Evolutionary conservation across 2,888 invertebrate genomes (phyloP).

Genomic region (Ochlodes sylvanus): DNA sequence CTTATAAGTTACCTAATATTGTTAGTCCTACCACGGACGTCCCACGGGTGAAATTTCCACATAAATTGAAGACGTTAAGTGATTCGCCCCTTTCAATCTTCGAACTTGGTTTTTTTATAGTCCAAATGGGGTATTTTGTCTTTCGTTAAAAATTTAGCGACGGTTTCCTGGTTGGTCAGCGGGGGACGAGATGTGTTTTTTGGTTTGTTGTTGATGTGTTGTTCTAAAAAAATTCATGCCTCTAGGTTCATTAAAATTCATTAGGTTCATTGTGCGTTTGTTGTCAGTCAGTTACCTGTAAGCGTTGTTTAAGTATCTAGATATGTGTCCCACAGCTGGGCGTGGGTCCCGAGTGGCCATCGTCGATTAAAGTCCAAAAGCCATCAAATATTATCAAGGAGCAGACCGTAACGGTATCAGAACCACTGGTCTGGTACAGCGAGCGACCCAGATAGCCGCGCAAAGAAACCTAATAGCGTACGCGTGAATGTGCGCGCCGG

Average conservation of each 20-base stretch:
- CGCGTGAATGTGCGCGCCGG: slow-evolving; percentile 49
- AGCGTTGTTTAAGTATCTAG: too few relatives aligned
- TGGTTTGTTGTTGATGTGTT: background rate
- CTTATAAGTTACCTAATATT: slow-evolving; percentile 82
- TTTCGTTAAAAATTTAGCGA: slow-evolving; percentile 61
- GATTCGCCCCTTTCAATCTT: slow-evolving; percentile 83
- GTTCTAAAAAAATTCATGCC: too few relatives aligned
- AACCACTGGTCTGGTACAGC: slow-evolving; percentile 14
- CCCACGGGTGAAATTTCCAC: slow-evolving; percentile 79
- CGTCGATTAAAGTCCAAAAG: background rate
- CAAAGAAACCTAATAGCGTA: slow-evolving; percentile 20
- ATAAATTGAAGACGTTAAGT: slow-evolving; percentile 81
- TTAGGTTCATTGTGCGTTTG: too few relatives aligned
- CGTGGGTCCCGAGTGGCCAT: too few relatives aligned
- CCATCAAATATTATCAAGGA: slow-evolving; percentile 7
- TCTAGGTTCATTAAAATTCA: too few relatives aligned
- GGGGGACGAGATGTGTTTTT: slow-evolving; percentile 9
- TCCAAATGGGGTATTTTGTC: slow-evolving; percentile 45
- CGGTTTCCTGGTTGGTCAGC: slow-evolving; percentile 38
- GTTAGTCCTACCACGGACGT: slow-evolving; percentile 79
- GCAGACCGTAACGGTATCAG: slow-evolving; percentile 21
- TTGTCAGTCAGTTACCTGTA: too few relatives aligned
- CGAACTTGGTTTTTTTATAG: slow-evolving; percentile 74
- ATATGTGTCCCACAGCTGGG: too few relatives aligned
- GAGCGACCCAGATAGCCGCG: slow-evolving; percentile 27